Evolutionary conservation across 2,797 vertebrate genomes (phyloP).

Genomic region (Periparus ater): DNA sequence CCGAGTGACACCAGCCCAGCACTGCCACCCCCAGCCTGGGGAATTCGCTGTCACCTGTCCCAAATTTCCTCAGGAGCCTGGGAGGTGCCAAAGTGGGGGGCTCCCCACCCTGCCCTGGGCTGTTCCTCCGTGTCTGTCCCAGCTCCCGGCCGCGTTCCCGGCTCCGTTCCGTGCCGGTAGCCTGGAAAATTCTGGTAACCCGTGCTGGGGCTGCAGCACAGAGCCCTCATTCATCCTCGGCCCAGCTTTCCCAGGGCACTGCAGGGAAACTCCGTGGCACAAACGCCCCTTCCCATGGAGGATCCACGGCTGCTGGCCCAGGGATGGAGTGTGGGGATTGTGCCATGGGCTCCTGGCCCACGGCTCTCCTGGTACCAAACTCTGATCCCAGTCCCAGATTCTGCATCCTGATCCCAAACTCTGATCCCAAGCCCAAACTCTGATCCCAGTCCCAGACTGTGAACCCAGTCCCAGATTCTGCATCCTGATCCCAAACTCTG

Average conservation of each 20-base stretch:
- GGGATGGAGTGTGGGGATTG: background rate
- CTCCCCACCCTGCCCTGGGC: background rate
- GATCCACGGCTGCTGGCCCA: background rate
- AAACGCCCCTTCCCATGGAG: background rate
- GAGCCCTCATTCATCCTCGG: background rate
- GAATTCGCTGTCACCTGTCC: background rate
- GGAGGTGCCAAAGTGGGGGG: rapidly evolving
- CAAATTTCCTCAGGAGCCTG: rapidly evolving
- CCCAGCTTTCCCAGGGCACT: background rate
- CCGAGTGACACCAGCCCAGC: background rate
- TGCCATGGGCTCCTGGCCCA: background rate
- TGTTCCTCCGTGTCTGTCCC: background rate
- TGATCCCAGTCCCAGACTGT: too few relatives aligned
- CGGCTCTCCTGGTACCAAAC: rapidly evolving
- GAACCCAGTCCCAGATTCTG: too few relatives aligned
- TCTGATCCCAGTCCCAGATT: background rate
- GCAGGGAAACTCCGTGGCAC: background rate
- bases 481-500: too few relatives aligned
- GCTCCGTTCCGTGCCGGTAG: background rate
- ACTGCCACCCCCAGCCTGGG: background rate
- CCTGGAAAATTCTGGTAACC: background rate
- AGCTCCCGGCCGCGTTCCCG: background rate
- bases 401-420: too few relatives aligned
- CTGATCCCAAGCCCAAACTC: too few relatives aligned
- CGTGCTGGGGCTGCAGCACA: background rate